Conservation (phyloP, 2,888 invertebrate species). For the Leucophora obtusa region DNA sequence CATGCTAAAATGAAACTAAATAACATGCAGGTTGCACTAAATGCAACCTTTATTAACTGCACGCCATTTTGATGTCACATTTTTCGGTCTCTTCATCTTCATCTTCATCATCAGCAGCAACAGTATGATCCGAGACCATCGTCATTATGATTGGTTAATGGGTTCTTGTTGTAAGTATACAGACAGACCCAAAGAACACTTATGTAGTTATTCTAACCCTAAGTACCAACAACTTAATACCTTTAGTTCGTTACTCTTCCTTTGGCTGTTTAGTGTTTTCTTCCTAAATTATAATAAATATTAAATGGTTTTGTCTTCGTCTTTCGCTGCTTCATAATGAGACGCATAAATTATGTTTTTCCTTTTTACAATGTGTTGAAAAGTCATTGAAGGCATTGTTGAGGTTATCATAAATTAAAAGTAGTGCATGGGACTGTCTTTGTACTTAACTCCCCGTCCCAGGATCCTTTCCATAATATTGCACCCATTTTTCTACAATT, state of each 20-base stretch:
- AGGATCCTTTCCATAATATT: slow-evolving; percentile 32
- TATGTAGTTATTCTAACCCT: slow-evolving; percentile 43
- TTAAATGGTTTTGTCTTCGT: slow-evolving; percentile 26
- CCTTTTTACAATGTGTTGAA: slow-evolving; percentile 59
- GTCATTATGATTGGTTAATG: slow-evolving; percentile 64
- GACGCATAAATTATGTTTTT: slow-evolving; percentile 62
- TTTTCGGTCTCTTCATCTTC: slow-evolving; percentile 57
- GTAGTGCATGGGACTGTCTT: slow-evolving; percentile 7
- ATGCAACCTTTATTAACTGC: slow-evolving; percentile 62
- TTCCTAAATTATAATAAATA: slow-evolving; percentile 21
- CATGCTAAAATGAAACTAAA: slow-evolving; percentile 2
- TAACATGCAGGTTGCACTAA: slow-evolving; percentile 38
- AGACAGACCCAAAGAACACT: background rate
- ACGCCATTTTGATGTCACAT: slow-evolving; percentile 64
- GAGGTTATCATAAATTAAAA: slow-evolving; percentile 58
- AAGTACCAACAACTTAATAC: slow-evolving; percentile 56
- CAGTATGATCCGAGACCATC: background rate
- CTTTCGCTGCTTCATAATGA: slow-evolving; percentile 35
- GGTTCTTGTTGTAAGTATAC: slow-evolving; percentile 21
- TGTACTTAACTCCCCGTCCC: background rate
- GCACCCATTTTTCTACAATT: too few species aligned
- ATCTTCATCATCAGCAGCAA: slow-evolving; percentile 26
- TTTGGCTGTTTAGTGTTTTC: too few species aligned
- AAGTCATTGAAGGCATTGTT: slow-evolving; percentile 58
- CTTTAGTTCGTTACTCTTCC: slow-evolving; percentile 10